Base-by-base conservation (phyloP, 2,888 invertebrate species). In the Aproaerema taeniolella region DNA sequence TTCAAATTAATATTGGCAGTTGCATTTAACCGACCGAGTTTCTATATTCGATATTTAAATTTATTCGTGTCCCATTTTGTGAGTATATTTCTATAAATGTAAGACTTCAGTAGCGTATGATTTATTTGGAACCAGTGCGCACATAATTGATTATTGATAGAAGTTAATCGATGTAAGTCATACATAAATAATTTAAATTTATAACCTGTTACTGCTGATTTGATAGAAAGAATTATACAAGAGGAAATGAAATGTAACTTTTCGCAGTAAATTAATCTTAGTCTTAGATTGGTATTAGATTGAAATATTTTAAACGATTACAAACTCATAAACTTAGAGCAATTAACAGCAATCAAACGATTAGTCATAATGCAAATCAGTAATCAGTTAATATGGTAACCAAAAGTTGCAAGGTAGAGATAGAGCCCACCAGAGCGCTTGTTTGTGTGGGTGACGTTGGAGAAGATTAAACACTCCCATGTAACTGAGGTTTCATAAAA, bases 31-130 rank as follows among this genome's bases (percentile, higher is more conserved):
- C 61, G 63, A 65, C 67, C 63, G 68, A 66, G 55, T 54, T 52
- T 48, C 45, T 25, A 41, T 42, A 47, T 58, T 58, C 50, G 42
- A 58, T 69, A 71, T 73, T 70, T 52, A 72, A 76, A 80, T 78
- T 67, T 67, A 75, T 77, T 73, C 68, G 55, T 67, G 68, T 60
- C 57, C 70, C 54, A 71, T 73, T 78, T 77, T 64, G 61, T 61
- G 58, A 64, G 59, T 67, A 34, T 58, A 64, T 60, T 64, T 57
- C 54, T 57, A n/a, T n/a, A n/a, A 59, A 66, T 72, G 71, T 68
- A 61, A 61, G 55, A 57, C 63, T 72, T 69, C 61, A 67, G 59
- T 55, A 50, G 49, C 46, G 48, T 62, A 63, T 73, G 74, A 77
- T 76, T 78, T 77, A 80, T 69, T 50, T 46, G 44, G 49, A 52